These are phyloP conservation scores for Scleropages formosus DNA, from an alignment of 2,797 vertebrate genomes.

Conservation along the genomic window DNA sequence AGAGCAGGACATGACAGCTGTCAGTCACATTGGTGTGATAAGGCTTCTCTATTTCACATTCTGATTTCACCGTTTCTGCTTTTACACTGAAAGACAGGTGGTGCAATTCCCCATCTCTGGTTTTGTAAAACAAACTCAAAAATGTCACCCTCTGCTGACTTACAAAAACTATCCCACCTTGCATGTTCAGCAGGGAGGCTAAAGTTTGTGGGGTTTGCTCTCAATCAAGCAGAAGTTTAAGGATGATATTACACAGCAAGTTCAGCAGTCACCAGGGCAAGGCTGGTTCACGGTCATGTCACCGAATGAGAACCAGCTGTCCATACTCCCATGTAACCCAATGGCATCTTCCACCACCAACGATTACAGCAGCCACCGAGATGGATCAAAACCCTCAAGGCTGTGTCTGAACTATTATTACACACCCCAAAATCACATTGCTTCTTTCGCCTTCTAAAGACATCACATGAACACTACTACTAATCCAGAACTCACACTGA, in stretches of 20 bases:
- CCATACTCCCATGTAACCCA: not conserved
- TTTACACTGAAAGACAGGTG: not conserved
- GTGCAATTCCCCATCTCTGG: not conserved
- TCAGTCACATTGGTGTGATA: not conserved
- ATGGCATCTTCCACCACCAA: not conserved
- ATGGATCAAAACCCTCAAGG: conserved; percentile 1
- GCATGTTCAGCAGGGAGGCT: conserved; percentile 14
- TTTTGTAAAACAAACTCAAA: not conserved
- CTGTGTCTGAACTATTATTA: not conserved
- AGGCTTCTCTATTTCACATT: not conserved
- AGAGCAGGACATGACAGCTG: not conserved
- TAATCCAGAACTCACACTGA: too few relatives aligned
- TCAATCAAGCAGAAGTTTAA: conserved; percentile 1
- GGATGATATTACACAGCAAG: conserved; percentile 6
- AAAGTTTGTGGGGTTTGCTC: not conserved
- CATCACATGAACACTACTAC: too few relatives aligned
- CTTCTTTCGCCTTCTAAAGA: conserved; percentile 19
- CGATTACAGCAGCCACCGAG: not conserved
- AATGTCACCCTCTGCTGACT: conserved; percentile 1
- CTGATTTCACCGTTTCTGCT: conserved; percentile 1
- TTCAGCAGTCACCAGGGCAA: not conserved
- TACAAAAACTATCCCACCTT: conserved; percentile 2
- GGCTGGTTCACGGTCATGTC: conserved; percentile 4
- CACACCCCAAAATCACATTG: not conserved
- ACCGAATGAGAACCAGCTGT: not conserved